Base-by-base conservation (phyloP, 2,113 vertebrate species). In the Gymnarchus niloticus region DNA sequence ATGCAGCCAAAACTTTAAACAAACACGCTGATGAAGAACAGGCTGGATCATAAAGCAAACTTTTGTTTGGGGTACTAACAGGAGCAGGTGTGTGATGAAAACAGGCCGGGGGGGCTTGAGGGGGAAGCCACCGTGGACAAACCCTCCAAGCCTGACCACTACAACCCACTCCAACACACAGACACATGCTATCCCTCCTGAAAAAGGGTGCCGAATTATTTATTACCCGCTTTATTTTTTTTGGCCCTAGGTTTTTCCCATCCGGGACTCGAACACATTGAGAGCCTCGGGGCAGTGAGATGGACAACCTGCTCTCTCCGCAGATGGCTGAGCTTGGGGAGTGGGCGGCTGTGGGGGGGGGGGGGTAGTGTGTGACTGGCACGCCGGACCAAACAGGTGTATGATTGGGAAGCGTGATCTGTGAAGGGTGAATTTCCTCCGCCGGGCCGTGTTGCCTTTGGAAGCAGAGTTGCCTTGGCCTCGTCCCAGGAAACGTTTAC, bases 361-460 rank as follows among this genome's bases (percentile, higher is more conserved):
- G 92, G 90, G 85, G 91, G 90, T 92, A 57, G 91, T 90, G 88
- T 91, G 90, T 91, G 91, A 92, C 94, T 95, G 94, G 93, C 94
- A 94, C 90, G 81, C 91, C 87, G 91, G 90, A 91, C 91, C 91
- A 93, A 93, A 94, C 94, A 95, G 94, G 94, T 95, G 94, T 93
- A 93, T 92, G 93, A 93, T 92, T 93, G 89, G 90, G 91, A 94
- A 90, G 92, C 89, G 91, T 85, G 90, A 91, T 92, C 93, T 94
- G 93, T 93, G 93, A 94, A 93, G 94, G 91, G 92, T 93, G 92
- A 91, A 92, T 93, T 92, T 91, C 89, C 92, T 89, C 89, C 90
- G 88, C 89, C 87, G 92, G 91, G 92, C 91, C 88, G 84, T 93
- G 91, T 91, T 93, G 91, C 88, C 91, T 92, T 92, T 93, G 88